These are phyloP conservation scores for Salpingus planirostris DNA, from an alignment of 2,888 invertebrate species.

Conservation along the genomic window DNA sequence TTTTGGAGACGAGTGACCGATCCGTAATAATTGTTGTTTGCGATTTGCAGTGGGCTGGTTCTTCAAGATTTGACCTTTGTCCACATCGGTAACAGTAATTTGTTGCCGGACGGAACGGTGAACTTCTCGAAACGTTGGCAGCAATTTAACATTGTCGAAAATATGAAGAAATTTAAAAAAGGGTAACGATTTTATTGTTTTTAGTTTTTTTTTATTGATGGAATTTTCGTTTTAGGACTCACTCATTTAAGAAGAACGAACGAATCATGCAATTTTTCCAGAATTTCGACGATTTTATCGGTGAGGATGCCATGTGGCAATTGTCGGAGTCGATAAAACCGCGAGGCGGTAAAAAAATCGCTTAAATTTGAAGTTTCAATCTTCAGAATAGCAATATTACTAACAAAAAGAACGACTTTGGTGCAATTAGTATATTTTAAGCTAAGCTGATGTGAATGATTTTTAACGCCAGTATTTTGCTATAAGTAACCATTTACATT, in stretches of 20 bases:
- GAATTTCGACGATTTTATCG: conserved; percentile 90
- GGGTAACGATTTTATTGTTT: conserved; percentile 50
- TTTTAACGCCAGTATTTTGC: conserved; percentile 4
- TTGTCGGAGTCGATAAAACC: conserved; percentile 96
- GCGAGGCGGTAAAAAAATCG: conserved; percentile 54
- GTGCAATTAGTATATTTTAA: conserved; percentile 2
- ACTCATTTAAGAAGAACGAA: conserved; percentile 88
- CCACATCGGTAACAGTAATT: conserved; percentile 93
- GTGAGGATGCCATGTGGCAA: conserved; percentile 98
- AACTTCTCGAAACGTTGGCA: conserved; percentile 99
- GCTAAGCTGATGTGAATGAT: background rate
- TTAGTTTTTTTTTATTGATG: conserved; percentile 3
- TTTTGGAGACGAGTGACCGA: background rate
- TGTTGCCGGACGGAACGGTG: conserved; percentile 74
- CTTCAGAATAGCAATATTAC: conserved; percentile 10
- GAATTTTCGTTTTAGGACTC: conserved; percentile 63
- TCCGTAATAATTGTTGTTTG: background rate
- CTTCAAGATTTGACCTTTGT: conserved; percentile 98
- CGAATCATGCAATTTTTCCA: conserved; percentile 91
- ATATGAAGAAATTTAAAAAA: conserved; percentile 95
- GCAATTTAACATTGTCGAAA: conserved; percentile 95
- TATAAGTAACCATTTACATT: too few relatives aligned
- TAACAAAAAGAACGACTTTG: background rate
- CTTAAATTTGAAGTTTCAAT: conserved; percentile 10
- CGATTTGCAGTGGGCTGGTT: conserved; percentile 73